Conservation (phyloP, 2,113 vertebrate genomes). For the Microcebus tavaratra region DNA sequence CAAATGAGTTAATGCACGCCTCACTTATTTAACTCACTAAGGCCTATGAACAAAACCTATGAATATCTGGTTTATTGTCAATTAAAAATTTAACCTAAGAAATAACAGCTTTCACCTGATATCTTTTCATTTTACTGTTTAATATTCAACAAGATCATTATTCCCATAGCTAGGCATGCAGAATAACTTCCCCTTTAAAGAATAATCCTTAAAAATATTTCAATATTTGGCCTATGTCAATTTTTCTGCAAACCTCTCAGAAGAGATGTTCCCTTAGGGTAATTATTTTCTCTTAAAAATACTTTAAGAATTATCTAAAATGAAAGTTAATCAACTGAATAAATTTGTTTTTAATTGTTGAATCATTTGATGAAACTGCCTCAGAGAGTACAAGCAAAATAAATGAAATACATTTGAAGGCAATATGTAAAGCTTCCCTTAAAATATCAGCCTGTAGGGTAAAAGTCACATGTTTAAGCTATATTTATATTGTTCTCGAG, state of each 20-base stretch:
- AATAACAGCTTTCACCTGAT: background rate
- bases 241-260: background rate
- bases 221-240: background rate
- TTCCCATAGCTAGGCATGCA: background rate
- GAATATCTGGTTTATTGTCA: background rate
- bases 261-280: background rate
- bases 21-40: background rate
- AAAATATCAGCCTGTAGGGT: background rate
- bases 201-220: background rate
- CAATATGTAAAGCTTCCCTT: background rate
- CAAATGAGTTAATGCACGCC: background rate
- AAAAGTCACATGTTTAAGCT: background rate
- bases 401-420: background rate
- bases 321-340: background rate
- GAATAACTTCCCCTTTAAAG: background rate
- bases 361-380: background rate
- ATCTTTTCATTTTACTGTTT: constrained; percentile 20
- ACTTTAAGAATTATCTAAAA: background rate
- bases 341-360: background rate
- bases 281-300: background rate
- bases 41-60: background rate
- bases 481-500: background rate
- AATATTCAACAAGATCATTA: background rate
- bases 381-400: background rate
- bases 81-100: background rate